A percentile compares a stretch with the other conserved stretches of the same genome.
phyloP scores from a whole-genome alignment of 2,113 vertebrate genomes.

The Delphinus delphis region DNA sequence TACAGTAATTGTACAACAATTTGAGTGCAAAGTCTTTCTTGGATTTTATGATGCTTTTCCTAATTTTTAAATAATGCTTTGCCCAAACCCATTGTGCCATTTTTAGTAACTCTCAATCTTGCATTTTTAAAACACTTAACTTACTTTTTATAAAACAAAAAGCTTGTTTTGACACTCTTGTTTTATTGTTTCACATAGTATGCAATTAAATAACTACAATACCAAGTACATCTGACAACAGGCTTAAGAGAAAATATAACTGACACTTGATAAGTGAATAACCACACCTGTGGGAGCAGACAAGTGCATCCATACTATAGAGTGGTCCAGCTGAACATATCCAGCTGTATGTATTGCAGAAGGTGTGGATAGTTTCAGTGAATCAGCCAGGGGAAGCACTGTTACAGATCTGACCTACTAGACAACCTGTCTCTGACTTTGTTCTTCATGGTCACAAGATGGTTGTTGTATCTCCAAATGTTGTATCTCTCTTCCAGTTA shows the following conservation, averaged over 20 bases:
- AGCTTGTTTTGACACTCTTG: not conserved
- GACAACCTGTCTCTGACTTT: not conserved
- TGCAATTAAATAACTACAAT: not conserved
- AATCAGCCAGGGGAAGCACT: not conserved
- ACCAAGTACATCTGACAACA: not conserved
- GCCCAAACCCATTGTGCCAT: not conserved
- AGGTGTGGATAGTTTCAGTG: not conserved
- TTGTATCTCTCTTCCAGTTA: not conserved
- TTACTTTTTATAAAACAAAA: not conserved
- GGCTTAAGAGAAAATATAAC: not conserved
- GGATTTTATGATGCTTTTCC: not conserved
- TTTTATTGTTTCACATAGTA: not conserved
- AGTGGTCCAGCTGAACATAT: not conserved
- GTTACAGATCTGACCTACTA: not conserved
- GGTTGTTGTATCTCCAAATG: not conserved
- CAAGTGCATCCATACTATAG: rapidly evolving
- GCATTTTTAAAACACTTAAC: not conserved
- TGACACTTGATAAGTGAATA: not conserved
- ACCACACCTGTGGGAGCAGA: not conserved
- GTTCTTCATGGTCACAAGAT: not conserved
- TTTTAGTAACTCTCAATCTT: not conserved
- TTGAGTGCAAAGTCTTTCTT: not conserved
- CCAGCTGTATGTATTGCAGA: not conserved
- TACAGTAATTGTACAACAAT: not conserved
- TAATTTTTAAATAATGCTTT: not conserved